Base-by-base conservation (phyloP, 2,888 invertebrate genomes). In the Polylopha cassiicola region DNA sequence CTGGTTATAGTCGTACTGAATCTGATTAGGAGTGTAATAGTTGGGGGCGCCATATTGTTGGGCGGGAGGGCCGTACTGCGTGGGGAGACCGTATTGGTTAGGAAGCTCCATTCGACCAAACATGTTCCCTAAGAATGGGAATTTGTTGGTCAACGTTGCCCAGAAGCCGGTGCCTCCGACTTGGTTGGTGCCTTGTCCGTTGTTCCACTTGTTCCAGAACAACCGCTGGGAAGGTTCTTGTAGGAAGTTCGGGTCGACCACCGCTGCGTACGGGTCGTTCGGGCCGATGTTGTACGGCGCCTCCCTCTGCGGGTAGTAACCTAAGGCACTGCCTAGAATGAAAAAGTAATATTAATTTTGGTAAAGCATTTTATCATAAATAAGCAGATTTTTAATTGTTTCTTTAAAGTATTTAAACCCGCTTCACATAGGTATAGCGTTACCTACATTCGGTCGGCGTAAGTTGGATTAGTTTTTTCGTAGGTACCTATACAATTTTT, bases 161-260 rank as follows among this genome's bases (percentile, higher is more conserved):
- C 85, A 85, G 34, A 69, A 46, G 28, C 82, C 84, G 3, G 75
- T 74, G 13, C 82, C 82, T 15, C 85, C 85, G 13, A 85, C 85
- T 61, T 80, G 79, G 49, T 84, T 85, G 44, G 65, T 66, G 16
- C 85, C 85, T 37, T 73, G 71, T 11, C 50, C 51, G 44, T 54
- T 69, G 17, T 80, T 63, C 75, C 79, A 36, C 16, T 33, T 44
- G 17, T 46, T 43, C 51, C 51, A 85, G 51, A 85, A 84, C 4
- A 85, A 56, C 2, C 77, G 59, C 37, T 85, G 81, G 2, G 82
- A 85, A 2, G 72, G 78, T 47, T 84, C 75, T 39, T 65, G 63
- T 13, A 58, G 46, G 26, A 58, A 60, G 49, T 72, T 68, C 8
- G 68, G 62, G 51, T 55, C 66, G 13, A 67, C 56, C 7, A 54